These are phyloP conservation scores for Ditylenchus weischeri DNA, from an alignment of 2,888 invertebrate genomes.

Conservation along the genomic window DNA sequence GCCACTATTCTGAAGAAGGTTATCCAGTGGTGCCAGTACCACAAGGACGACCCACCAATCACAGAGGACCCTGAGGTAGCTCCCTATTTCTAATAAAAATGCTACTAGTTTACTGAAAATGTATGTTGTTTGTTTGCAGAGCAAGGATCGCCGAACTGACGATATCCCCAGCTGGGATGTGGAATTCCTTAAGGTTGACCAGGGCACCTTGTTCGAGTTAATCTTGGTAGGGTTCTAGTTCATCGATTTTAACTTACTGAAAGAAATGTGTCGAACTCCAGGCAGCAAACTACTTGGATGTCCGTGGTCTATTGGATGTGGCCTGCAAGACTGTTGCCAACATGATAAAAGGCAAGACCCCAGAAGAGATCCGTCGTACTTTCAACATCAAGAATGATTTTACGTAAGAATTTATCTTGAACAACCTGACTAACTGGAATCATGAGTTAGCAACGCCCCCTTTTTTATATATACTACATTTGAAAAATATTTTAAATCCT, in stretches of 20 bases:
- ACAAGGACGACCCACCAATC: conserved; percentile 67
- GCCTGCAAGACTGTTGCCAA: conserved; percentile 80
- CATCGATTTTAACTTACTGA: background rate
- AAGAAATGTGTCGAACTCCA: conserved; percentile 39
- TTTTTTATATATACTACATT: too few relatives aligned
- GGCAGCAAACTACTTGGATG: conserved; percentile 64
- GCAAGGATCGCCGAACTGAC: conserved; percentile 85
- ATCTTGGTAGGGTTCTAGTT: conserved; percentile 67
- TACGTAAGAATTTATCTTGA: conserved; percentile 45
- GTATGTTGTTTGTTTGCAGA: conserved; percentile 16
- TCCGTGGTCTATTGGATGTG: conserved; percentile 75
- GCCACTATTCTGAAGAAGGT: conserved; percentile 90
- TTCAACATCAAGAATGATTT: conserved; percentile 66
- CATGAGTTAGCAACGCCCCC: too few relatives aligned
- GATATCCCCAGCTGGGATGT: conserved; percentile 99
- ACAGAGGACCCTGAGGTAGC: conserved; percentile 58
- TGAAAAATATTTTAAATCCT: too few relatives aligned
- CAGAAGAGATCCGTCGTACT: conserved; percentile 65
- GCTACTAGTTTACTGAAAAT: conserved; percentile 61
- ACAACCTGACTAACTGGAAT: too few relatives aligned
- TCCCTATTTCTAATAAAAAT: too few relatives aligned
- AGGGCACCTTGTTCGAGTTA: conserved; percentile 89
- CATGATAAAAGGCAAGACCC: conserved; percentile 66
- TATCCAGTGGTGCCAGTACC: conserved; percentile 62
- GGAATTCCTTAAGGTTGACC: conserved; percentile 96